Evolutionary conservation across 2,113 vertebrate genomes (phyloP).

Genomic region (Nycticryphes semicollaris): DNA sequence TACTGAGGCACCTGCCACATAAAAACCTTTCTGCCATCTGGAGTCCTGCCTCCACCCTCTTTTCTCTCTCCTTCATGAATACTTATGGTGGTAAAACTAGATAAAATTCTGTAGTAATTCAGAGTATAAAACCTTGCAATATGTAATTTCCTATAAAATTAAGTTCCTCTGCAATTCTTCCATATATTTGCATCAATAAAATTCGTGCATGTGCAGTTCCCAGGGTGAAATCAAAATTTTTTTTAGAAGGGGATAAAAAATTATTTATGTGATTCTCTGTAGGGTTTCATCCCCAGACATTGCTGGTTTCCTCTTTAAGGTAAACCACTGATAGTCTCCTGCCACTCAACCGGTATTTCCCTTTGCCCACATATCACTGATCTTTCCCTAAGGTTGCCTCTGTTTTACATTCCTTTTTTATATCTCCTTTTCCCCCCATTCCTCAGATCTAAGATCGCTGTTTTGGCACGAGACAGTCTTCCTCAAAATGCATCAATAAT

Average conservation of each 20-base stretch:
- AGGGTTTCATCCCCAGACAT: background rate
- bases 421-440: background rate
- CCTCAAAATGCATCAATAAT: background rate
- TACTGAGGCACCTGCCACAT: background rate
- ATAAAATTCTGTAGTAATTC: background rate
- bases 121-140: background rate
- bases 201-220: background rate
- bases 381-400: background rate
- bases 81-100: background rate
- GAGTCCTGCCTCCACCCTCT: background rate
- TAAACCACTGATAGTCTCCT: background rate
- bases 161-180: background rate
- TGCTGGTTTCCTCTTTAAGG: background rate
- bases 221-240: background rate
- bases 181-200: background rate
- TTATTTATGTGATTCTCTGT: background rate
- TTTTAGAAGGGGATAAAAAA: background rate
- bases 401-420: background rate
- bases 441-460: background rate
- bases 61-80: background rate
- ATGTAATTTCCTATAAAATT: background rate
- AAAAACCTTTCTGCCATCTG: background rate
- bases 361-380: background rate
- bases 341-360: background rate
- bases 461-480: accelerated